Evolutionary conservation across 2,113 vertebrate genomes (phyloP).

Genomic region (Chlorodrepanis virens): DNA sequence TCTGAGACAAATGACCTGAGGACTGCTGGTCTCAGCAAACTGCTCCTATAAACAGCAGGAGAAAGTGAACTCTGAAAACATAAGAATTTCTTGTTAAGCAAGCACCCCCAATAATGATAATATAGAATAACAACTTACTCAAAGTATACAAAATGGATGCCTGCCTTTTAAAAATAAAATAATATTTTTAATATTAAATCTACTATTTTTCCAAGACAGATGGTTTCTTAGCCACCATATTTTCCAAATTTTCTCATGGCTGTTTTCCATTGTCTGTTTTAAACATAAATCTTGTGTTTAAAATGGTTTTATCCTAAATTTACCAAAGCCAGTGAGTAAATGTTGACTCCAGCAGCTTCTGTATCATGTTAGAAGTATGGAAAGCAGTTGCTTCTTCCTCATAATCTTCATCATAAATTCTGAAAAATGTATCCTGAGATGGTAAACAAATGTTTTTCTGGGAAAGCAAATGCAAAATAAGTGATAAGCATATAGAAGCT

Average conservation of each 20-base stretch:
- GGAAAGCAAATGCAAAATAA: slow-evolving; percentile 34
- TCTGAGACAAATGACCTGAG: slow-evolving; percentile 23
- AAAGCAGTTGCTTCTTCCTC: not conserved
- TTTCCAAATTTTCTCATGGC: not conserved
- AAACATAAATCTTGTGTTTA: not conserved
- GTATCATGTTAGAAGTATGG: not conserved
- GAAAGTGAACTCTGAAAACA: slow-evolving; percentile 26
- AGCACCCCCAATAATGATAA: not conserved
- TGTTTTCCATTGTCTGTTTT: not conserved
- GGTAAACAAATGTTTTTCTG: slow-evolving; percentile 3
- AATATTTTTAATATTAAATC: not conserved
- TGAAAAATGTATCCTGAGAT: not conserved
- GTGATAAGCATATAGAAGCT: slow-evolving; percentile 30
- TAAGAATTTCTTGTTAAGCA: slow-evolving; percentile 12
- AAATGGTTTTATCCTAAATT: not conserved
- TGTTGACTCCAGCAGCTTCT: not conserved
- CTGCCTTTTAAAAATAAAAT: not conserved
- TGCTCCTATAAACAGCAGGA: slow-evolving; percentile 18
- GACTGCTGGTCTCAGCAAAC: slow-evolving; percentile 47
- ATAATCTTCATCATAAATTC: not conserved
- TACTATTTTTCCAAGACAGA: not conserved
- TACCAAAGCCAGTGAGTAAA: not conserved
- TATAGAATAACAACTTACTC: not conserved
- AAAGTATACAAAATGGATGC: not conserved
- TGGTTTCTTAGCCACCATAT: not conserved